phyloP scores from a whole-genome alignment of 2,113 vertebrate genomes.

The Coracopsis vasa region DNA sequence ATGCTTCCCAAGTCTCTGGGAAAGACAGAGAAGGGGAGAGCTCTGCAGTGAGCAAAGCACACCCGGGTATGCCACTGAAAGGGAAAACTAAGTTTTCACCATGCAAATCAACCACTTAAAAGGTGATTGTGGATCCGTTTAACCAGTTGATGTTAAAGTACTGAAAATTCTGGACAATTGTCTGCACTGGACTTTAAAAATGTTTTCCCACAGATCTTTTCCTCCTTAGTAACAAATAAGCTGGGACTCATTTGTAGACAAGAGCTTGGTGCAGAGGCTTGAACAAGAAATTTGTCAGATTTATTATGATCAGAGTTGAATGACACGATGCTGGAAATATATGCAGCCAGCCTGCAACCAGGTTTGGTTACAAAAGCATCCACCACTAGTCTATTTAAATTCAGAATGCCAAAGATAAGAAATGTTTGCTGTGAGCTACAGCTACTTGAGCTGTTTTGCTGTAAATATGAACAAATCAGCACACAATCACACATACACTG shows the following conservation, averaged over 20 bases:
- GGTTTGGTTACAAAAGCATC: neutral
- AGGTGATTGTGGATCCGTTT: neutral
- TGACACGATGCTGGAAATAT: neutral
- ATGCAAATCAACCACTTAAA: neutral
- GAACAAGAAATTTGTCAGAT: neutral
- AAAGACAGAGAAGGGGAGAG: neutral
- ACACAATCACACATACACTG: neutral
- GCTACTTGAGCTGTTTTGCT: neutral
- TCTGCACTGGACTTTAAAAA: neutral
- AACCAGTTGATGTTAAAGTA: neutral
- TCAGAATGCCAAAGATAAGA: neutral
- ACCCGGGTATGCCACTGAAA: neutral
- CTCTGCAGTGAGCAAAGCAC: neutral
- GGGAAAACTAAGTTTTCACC: neutral
- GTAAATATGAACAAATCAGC: neutral
- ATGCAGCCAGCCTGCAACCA: neutral
- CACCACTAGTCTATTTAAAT: neutral
- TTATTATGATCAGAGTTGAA: neutral
- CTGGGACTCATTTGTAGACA: neutral
- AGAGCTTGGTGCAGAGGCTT: neutral
- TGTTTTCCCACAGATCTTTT: neutral
- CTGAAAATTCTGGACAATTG: neutral
- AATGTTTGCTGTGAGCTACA: neutral
- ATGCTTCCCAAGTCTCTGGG: neutral
- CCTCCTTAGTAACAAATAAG: neutral